Evolutionary conservation across 2,113 vertebrate species (phyloP).

Genomic region (Indicator maculatus): DNA sequence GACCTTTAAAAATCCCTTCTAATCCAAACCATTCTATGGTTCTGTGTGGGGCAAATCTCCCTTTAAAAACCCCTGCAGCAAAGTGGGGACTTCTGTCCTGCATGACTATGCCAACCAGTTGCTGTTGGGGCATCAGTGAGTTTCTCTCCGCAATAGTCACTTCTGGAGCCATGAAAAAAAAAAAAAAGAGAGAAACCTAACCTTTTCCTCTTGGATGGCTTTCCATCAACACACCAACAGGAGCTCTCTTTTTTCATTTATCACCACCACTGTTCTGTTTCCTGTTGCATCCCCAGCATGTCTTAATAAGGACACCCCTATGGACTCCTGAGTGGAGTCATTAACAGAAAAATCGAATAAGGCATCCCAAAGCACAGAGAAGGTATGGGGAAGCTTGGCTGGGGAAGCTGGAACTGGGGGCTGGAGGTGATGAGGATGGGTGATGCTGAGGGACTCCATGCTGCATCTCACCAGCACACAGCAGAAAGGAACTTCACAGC

Average conservation of each 20-base stretch:
- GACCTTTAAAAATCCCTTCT: background rate
- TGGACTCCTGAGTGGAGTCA: background rate
- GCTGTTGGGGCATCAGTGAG: background rate
- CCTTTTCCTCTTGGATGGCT: background rate
- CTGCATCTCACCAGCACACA: background rate
- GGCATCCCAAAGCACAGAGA: background rate
- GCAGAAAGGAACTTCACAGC: background rate
- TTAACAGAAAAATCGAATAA: background rate
- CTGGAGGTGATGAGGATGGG: fast-evolving
- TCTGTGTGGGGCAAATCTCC: background rate
- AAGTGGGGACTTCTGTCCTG: background rate
- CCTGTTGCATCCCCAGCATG: background rate
- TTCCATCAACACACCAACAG: background rate
- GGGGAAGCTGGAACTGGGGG: background rate
- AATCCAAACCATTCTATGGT: background rate
- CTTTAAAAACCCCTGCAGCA: background rate
- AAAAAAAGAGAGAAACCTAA: background rate
- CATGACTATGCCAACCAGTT: background rate
- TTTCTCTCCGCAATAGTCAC: background rate
- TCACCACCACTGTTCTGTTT: background rate
- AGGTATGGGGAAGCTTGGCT: background rate
- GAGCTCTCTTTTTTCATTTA: background rate
- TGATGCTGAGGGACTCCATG: fast-evolving
- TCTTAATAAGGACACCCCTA: background rate
- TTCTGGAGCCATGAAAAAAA: background rate